Conservation (phyloP, 2,888 invertebrate genomes). For the Chrysolina americana region DNA sequence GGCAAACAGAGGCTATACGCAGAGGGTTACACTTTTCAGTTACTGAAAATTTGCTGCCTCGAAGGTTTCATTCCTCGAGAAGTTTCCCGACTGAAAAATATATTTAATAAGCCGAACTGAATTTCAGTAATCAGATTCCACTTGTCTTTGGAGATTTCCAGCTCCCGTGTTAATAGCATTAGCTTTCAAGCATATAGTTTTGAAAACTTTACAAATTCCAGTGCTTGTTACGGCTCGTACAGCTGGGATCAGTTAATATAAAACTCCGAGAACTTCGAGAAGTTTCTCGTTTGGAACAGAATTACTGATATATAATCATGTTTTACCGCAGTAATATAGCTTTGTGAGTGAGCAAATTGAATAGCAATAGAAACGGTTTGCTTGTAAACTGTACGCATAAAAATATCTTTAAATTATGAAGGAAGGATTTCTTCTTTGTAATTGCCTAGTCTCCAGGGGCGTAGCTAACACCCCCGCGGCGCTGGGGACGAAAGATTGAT, state of each 20-base stretch:
- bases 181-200: slow-evolving; percentile 32
- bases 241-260: slow-evolving; percentile 43
- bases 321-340: not conserved
- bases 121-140: slow-evolving; percentile 43
- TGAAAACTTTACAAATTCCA: slow-evolving; percentile 37
- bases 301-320: slow-evolving; percentile 8
- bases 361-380: not conserved
- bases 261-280: slow-evolving; percentile 33
- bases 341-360: not conserved
- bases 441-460: no score
- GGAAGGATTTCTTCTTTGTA: not conserved
- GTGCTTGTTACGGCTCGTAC: slow-evolving; percentile 32
- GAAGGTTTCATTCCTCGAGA: not conserved
- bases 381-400: not conserved
- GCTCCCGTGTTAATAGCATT: slow-evolving; percentile 32
- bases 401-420: not conserved
- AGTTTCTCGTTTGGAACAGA: not conserved
- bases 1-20: no score
- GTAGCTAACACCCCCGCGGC: no score
- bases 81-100: slow-evolving; percentile 40
- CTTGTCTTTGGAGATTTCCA: slow-evolving; percentile 41
- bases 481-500: no score
- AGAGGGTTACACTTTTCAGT: not conserved
- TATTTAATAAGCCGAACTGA: slow-evolving; percentile 41
- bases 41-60: not conserved